These are phyloP conservation scores for Pocillopora damicornis DNA, from an alignment of 64 coral and sea anemone genomes.

Conservation along the genomic window DNA sequence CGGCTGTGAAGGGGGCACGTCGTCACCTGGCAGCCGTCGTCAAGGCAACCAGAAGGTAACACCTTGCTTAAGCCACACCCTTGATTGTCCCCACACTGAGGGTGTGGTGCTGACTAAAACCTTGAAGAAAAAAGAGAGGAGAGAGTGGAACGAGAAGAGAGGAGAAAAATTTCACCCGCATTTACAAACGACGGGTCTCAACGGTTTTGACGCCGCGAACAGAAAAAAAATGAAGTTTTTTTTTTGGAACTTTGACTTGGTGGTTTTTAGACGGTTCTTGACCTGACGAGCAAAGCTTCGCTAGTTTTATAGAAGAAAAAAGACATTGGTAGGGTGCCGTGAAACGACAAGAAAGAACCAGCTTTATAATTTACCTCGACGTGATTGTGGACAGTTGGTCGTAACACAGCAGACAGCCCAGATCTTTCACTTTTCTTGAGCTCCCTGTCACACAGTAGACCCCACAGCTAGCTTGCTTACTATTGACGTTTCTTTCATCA, in stretches of 20 bases:
- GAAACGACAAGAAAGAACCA: not conserved
- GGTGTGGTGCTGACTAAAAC: constrained; percentile 3
- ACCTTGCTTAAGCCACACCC: constrained; percentile 40
- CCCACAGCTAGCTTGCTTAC: not conserved
- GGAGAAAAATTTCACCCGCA: constrained; percentile 18
- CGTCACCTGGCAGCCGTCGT: constrained; percentile 47
- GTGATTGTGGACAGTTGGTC: not conserved
- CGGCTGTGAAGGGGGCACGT: constrained; percentile 42
- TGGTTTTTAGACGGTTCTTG: not conserved
- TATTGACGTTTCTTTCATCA: too few relatives aligned
- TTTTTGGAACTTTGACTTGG: not conserved
- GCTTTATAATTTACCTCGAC: not conserved
- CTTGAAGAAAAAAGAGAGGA: constrained; percentile 9
- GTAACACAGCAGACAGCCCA: not conserved
- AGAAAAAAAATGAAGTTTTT: not conserved
- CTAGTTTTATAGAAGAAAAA: constrained; percentile 5
- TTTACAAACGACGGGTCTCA: constrained; percentile 32
- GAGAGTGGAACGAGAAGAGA: not conserved
- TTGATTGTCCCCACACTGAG: constrained; percentile 27
- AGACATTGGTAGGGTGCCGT: not conserved
- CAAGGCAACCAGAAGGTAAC: constrained; percentile 34
- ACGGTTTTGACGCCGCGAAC: constrained; percentile 13
- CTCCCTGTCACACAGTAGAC: not conserved
- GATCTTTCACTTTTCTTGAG: not conserved
- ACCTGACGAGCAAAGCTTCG: not conserved